These are phyloP conservation scores for Myiotriccus ornatus DNA, from an alignment of 2,797 vertebrate genomes.

Conservation along the genomic window DNA sequence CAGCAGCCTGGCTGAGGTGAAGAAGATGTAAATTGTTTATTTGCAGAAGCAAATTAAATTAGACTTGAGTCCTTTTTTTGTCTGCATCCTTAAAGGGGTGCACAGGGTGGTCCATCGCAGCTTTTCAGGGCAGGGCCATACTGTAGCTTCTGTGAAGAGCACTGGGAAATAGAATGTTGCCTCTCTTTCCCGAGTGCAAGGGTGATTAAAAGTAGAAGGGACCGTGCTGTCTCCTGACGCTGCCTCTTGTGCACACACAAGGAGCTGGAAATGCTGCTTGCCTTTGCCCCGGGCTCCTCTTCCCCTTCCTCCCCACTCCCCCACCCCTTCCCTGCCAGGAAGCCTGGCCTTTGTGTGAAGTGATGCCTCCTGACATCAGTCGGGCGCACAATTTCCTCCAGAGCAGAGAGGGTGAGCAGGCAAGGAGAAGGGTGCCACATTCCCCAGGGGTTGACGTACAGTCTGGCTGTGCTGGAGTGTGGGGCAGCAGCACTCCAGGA, in stretches of 20 bases:
- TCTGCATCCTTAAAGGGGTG: neutral
- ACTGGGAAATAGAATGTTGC: neutral
- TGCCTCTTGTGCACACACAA: neutral
- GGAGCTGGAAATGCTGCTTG: conserved; percentile 5
- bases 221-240: neutral
- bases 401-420: neutral
- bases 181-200: neutral
- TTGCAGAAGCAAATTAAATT: neutral
- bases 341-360: conserved; percentile 52
- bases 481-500: accelerated
- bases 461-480: neutral
- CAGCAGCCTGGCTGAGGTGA: neutral
- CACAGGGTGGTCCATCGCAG: accelerated
- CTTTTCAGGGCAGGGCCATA: accelerated
- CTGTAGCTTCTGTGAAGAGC: neutral
- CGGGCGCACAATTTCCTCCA: neutral
- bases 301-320: neutral
- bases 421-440: neutral
- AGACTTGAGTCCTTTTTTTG: neutral
- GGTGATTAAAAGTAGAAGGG: neutral
- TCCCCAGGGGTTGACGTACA: neutral
- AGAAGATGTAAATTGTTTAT: neutral
- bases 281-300: conserved; percentile 30
- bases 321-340: conserved; percentile 16
- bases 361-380: conserved; percentile 68